phyloP scores from a whole-genome alignment of 2,888 invertebrate genomes.

The Lamellibrachia columna region DNA sequence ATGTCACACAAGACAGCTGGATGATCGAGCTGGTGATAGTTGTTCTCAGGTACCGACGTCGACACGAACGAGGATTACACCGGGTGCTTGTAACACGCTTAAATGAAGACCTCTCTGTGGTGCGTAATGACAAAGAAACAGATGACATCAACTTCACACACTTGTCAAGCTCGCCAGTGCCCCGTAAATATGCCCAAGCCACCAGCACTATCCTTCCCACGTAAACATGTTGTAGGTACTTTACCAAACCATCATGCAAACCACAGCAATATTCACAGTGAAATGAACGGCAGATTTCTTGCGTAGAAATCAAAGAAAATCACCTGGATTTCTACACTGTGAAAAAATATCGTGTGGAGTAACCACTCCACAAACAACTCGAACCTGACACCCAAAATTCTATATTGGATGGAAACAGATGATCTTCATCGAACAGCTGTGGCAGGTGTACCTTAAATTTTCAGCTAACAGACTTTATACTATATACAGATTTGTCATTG shows the following conservation, averaged over 20 bases:
- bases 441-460: neutral
- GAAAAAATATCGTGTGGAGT: neutral
- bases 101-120: too few relatives aligned
- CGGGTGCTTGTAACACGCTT: too few relatives aligned
- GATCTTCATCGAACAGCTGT: neutral
- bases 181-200: too few relatives aligned
- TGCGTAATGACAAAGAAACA: too few relatives aligned
- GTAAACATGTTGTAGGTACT: neutral
- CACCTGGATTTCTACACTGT: neutral
- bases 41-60: too few relatives aligned
- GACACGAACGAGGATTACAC: too few relatives aligned
- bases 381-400: neutral
- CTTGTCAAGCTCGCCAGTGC: too few relatives aligned
- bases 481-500: slow-evolving; percentile 16
- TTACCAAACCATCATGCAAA: neutral
- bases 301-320: neutral
- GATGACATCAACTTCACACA: too few relatives aligned
- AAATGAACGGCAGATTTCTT: neutral
- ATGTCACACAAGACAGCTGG: too few relatives aligned
- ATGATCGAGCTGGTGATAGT: too few relatives aligned
- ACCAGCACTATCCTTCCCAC: neutral
- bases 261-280: too few relatives aligned
- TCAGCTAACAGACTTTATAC: neutral
- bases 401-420: neutral
- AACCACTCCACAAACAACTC: neutral